These are phyloP conservation scores for Isurus oxyrinchus DNA, from an alignment of 2,113 vertebrate species.

Conservation along the genomic window DNA sequence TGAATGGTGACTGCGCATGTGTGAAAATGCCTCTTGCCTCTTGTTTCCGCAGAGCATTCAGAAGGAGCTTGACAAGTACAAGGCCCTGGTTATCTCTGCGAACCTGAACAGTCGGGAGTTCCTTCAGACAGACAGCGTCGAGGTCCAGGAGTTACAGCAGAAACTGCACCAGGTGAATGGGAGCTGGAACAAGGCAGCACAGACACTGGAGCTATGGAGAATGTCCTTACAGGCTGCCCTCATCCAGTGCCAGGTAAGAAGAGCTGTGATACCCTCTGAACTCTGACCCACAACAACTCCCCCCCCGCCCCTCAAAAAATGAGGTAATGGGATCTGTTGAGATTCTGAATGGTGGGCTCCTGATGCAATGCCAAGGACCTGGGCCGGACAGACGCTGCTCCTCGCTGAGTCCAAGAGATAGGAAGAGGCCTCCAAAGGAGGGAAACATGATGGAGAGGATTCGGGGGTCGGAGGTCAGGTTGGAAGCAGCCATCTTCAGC, in stretches of 20 bases:
- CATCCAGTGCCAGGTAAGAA: conserved; percentile 73
- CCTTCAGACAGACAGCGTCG: conserved; percentile 52
- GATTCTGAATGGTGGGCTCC: background rate
- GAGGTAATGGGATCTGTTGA: background rate
- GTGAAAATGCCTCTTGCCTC: background rate
- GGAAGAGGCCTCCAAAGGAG: no score
- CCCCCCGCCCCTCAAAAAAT: no score
- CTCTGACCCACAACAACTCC: background rate
- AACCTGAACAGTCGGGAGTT: conserved; percentile 67
- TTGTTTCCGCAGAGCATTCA: conserved; percentile 63
- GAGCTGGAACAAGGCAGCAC: conserved; percentile 67
- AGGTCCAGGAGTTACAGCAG: conserved; percentile 63
- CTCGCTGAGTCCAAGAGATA: no score
- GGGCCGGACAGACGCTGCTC: no score
- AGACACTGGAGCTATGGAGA: conserved; percentile 65
- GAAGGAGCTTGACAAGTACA: conserved; percentile 72
- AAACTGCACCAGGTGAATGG: conserved; percentile 64
- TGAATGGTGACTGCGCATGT: background rate
- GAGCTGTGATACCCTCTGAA: background rate
- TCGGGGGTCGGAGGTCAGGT: no score
- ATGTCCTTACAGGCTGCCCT: conserved; percentile 60
- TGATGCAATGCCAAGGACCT: no score
- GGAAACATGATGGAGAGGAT: no score
- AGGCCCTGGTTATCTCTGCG: conserved; percentile 70
- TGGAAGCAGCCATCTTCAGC: background rate